Evolutionary conservation across 2,888 invertebrate species (phyloP).

Genomic region (Pyrocoelia pectoralis): DNA sequence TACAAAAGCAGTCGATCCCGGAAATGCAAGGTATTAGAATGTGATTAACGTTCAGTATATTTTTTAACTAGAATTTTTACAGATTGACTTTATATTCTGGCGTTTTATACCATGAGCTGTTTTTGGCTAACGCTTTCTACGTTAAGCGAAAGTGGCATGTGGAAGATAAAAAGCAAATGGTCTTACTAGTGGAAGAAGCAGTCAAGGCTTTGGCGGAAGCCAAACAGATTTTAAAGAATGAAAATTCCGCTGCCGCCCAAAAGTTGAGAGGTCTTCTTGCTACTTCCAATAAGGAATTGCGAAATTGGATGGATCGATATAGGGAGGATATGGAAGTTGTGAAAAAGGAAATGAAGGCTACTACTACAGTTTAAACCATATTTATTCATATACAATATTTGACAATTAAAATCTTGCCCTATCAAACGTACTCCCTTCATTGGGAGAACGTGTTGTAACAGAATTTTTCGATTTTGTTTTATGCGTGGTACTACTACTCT

Average conservation of each 20-base stretch:
- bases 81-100: conserved; percentile 76
- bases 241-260: conserved; percentile 65
- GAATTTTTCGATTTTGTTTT: conserved; percentile 5
- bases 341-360: conserved; percentile 21
- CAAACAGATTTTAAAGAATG: conserved; percentile 62
- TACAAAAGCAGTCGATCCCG: conserved; percentile 74
- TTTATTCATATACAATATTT: too few species aligned
- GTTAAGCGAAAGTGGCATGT: conserved; percentile 59
- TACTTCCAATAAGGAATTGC: conserved; percentile 61
- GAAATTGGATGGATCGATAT: conserved; percentile 62
- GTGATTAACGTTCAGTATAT: too few species aligned
- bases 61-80: not conserved
- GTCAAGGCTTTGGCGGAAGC: conserved; percentile 60
- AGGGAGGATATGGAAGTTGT: conserved; percentile 41
- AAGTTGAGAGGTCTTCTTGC: conserved; percentile 63
- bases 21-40: conserved; percentile 67
- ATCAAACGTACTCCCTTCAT: too few species aligned
- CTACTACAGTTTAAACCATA: not conserved
- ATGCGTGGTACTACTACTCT: not conserved
- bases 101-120: conserved; percentile 79
- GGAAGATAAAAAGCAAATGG: conserved; percentile 59
- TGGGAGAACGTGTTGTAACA: not conserved
- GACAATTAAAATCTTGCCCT: too few species aligned
- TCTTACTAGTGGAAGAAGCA: conserved; percentile 60
- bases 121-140: conserved; percentile 65